phyloP scores from a whole-genome alignment of 2,888 invertebrate genomes.

The Branchipolynoe longqiensis region DNA sequence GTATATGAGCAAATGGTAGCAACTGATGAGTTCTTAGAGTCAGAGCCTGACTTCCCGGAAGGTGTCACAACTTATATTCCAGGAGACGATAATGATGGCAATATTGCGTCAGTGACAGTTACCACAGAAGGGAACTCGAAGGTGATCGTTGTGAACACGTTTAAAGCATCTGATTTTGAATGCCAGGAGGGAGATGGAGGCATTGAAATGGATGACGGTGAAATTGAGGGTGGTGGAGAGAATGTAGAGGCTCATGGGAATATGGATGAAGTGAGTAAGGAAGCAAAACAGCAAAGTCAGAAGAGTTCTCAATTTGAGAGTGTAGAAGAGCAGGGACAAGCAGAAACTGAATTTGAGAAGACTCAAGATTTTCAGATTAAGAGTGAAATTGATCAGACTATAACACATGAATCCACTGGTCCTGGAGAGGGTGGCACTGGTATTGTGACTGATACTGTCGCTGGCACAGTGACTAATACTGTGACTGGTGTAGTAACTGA shows the following conservation, averaged over 20 bases:
- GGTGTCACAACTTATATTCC: no score
- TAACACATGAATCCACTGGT: neutral
- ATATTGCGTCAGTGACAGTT: neutral
- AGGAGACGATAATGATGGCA: neutral
- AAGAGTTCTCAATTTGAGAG: neutral
- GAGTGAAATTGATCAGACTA: neutral
- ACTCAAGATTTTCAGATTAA: neutral
- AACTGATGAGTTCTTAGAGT: neutral
- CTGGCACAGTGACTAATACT: neutral
- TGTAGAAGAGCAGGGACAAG: neutral
- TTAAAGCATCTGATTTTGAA: neutral
- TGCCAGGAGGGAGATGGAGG: neutral
- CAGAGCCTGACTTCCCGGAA: no score
- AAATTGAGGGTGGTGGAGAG: neutral
- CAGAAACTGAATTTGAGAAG: neutral
- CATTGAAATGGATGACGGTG: neutral
- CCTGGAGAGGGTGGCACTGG: no score
- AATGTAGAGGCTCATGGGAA: neutral
- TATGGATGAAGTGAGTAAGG: neutral
- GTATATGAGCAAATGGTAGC: neutral
- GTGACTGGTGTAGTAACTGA: neutral
- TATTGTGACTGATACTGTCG: neutral
- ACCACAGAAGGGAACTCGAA: neutral
- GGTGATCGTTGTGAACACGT: neutral
- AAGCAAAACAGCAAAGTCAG: neutral